phyloP scores from a whole-genome alignment of 2,888 invertebrate genomes.

The Apantesis nais region DNA sequence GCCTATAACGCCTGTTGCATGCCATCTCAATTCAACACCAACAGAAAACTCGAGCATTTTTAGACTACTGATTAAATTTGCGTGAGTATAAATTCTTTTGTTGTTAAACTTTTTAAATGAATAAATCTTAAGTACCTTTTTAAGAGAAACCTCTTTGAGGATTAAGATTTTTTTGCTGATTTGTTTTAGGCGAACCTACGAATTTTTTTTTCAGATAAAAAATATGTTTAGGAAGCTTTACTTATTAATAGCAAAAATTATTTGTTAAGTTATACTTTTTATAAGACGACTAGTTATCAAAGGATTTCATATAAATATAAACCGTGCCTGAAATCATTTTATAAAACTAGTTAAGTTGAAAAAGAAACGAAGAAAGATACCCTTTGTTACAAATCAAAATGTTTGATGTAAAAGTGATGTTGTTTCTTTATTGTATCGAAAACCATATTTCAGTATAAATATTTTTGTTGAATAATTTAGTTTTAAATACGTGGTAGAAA shows the following conservation, averaged over 20 bases:
- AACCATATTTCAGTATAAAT: neutral
- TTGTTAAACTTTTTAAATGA: constrained; percentile 36
- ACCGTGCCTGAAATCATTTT: neutral
- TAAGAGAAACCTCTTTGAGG: neutral
- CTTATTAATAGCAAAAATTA: neutral
- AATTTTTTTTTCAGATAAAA: neutral
- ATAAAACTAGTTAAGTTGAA: too few relatives aligned
- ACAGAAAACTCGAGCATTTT: constrained; percentile 54
- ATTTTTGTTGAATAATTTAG: neutral
- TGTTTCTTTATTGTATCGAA: neutral
- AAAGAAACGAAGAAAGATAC: neutral
- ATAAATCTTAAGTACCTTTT: neutral
- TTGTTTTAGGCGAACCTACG: neutral
- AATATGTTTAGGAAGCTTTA: neutral
- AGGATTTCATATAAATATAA: neutral
- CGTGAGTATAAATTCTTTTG: constrained; percentile 71
- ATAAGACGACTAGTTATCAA: neutral
- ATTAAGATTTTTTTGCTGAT: neutral
- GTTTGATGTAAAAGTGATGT: too few relatives aligned
- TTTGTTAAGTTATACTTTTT: neutral
- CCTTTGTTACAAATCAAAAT: neutral
- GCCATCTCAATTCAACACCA: constrained; percentile 40
- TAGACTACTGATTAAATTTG: constrained; percentile 55
- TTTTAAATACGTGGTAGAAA: neutral
- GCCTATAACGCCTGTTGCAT: constrained; percentile 67